Evolutionary conservation across 1,140 invertebrate genomes (phyloP).

Genomic region (Arctopsyche grandis): DNA sequence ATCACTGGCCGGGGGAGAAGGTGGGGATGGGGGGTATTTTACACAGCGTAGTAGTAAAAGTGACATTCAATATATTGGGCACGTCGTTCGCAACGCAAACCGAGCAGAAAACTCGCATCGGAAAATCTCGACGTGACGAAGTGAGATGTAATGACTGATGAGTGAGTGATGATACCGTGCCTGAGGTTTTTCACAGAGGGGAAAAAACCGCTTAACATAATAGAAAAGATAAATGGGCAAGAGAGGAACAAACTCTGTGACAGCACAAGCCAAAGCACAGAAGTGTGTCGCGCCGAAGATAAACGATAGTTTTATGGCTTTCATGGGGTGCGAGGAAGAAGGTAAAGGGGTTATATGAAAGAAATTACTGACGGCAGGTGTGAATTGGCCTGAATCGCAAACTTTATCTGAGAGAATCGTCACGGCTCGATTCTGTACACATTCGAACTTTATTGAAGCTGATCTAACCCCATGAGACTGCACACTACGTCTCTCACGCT

Average conservation of each 20-base stretch:
- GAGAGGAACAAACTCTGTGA: not conserved
- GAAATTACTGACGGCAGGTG: constrained; percentile 24
- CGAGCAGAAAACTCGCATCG: not conserved
- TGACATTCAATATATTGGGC: constrained; percentile 5
- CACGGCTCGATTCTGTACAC: too few relatives aligned
- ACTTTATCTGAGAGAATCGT: not conserved
- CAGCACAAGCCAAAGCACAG: not conserved
- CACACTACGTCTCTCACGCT: too few relatives aligned
- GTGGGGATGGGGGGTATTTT: too few relatives aligned
- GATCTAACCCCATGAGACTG: too few relatives aligned
- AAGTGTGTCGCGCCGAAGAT: constrained; percentile 10
- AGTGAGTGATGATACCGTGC: constrained; percentile 1
- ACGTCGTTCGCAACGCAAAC: not conserved
- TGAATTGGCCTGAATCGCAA: not conserved
- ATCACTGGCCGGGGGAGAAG: too few relatives aligned
- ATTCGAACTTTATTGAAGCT: too few relatives aligned
- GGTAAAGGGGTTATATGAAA: not conserved
- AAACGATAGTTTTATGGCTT: constrained; percentile 29
- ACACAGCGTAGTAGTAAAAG: not conserved
- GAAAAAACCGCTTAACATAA: not conserved
- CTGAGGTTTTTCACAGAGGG: not conserved
- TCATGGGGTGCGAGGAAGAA: not conserved
- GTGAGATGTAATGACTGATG: not conserved
- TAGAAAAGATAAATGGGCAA: not conserved
- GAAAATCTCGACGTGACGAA: constrained; percentile 17